Conservation (phyloP, 1,140 invertebrate species). For the Saccostrea echinata region DNA sequence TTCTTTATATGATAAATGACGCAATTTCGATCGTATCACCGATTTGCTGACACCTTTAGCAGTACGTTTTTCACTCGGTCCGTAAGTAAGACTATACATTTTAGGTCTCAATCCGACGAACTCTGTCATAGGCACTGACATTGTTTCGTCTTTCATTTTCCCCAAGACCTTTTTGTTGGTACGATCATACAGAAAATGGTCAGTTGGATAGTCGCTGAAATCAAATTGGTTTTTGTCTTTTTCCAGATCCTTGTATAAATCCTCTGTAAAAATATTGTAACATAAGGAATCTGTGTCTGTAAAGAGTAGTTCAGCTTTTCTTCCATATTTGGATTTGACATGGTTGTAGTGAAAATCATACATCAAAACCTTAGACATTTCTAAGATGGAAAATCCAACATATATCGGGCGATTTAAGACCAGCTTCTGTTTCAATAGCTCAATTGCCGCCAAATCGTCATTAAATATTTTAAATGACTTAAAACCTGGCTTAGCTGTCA, state of each 20-base stretch:
- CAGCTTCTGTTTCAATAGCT: constrained; percentile 59
- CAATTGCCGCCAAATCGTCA: constrained; percentile 60
- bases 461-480: constrained; percentile 73
- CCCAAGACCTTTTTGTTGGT: no score
- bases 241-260: constrained; percentile 69
- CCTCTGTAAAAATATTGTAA: constrained; percentile 76
- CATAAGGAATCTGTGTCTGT: constrained; percentile 80
- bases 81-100: constrained; percentile 41
- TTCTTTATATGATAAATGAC: constrained; percentile 42
- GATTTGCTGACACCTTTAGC: constrained; percentile 48
- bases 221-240: constrained; percentile 56
- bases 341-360: constrained; percentile 75
- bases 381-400: constrained; percentile 64
- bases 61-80: constrained; percentile 35
- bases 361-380: constrained; percentile 57
- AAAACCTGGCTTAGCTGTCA: constrained; percentile 75
- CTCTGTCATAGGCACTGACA: constrained; percentile 20
- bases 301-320: constrained; percentile 71
- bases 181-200: constrained; percentile 45
- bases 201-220: constrained; percentile 50
- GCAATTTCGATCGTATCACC: constrained; percentile 36
- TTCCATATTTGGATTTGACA: constrained; percentile 71
- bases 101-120: constrained; percentile 32
- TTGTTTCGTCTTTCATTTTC: constrained; percentile 49
- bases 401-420: constrained; percentile 61